Conservation (phyloP, 1,140 invertebrate species). For the Lethrus apterus region DNA sequence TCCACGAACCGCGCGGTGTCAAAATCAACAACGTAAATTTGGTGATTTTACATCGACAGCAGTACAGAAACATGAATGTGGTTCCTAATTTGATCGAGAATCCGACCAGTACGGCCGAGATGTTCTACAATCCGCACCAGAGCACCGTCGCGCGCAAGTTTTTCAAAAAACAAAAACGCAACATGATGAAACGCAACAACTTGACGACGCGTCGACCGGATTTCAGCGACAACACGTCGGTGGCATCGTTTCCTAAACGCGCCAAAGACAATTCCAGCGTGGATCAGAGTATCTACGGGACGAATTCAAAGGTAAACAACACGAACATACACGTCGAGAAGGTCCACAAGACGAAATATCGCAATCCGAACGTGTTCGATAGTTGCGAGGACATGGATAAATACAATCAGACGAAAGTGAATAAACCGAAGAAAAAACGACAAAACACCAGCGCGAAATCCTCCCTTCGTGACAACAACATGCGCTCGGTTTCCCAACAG, state of each 20-base stretch:
- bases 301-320: slow-evolving; percentile 66
- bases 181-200: slow-evolving; percentile 67
- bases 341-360: slow-evolving; percentile 37
- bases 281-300: slow-evolving; percentile 57
- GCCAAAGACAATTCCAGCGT: slow-evolving; percentile 49
- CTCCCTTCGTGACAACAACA: slow-evolving; percentile 42
- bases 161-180: slow-evolving; percentile 77
- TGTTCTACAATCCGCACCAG: slow-evolving; percentile 90
- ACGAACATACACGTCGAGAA: slow-evolving; percentile 67
- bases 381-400: slow-evolving; percentile 44
- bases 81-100: slow-evolving; percentile 61
- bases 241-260: slow-evolving; percentile 45
- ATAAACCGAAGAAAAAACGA: slow-evolving; percentile 13
- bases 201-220: slow-evolving; percentile 58
- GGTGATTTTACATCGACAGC: slow-evolving; percentile 58
- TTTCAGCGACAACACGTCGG: slow-evolving; percentile 47
- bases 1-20: slow-evolving; percentile 27
- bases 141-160: slow-evolving; percentile 87
- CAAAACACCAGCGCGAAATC: slow-evolving; percentile 33
- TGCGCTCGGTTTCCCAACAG: slow-evolving; percentile 50
- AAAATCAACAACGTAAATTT: slow-evolving; percentile 54
- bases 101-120: slow-evolving; percentile 54
- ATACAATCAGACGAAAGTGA: slow-evolving; percentile 19
- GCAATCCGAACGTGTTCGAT: slow-evolving; percentile 57
- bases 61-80: slow-evolving; percentile 61